Conservation (phyloP, 2,888 invertebrate species). For the Oligia strigilis region DNA sequence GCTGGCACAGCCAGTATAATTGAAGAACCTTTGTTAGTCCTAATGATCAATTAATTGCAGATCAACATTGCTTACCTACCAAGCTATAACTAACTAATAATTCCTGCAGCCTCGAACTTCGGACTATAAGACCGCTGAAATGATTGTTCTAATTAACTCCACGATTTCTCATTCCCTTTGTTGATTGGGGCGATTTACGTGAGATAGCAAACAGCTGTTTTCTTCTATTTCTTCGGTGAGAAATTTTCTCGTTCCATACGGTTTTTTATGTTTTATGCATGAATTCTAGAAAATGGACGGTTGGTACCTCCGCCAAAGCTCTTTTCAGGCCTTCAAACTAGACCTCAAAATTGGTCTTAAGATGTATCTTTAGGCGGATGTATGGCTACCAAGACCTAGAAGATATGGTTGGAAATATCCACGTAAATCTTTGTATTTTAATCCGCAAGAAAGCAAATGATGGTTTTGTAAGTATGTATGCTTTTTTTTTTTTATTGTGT, state of each 20-base stretch:
- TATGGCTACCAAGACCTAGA: no score
- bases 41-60: constrained; percentile 11
- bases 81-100: constrained; percentile 4
- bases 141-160: constrained; percentile 49
- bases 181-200: constrained; percentile 54
- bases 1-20: neutral
- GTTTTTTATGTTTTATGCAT: constrained; percentile 29
- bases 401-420: neutral
- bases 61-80: neutral
- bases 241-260: constrained; percentile 20
- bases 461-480: no score
- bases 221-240: constrained; percentile 26
- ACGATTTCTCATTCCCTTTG: constrained; percentile 43
- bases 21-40: neutral
- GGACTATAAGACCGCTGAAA: constrained; percentile 30
- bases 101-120: neutral
- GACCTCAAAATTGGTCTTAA: neutral
- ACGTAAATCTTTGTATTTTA: neutral
- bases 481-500: no score
- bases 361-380: neutral
- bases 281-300: neutral
- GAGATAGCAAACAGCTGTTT: constrained; percentile 45
- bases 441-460: neutral
- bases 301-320: neutral
- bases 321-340: neutral